Evolutionary conservation across 2,113 vertebrate genomes (phyloP).

Genomic region (Toxotes jaculatrix): DNA sequence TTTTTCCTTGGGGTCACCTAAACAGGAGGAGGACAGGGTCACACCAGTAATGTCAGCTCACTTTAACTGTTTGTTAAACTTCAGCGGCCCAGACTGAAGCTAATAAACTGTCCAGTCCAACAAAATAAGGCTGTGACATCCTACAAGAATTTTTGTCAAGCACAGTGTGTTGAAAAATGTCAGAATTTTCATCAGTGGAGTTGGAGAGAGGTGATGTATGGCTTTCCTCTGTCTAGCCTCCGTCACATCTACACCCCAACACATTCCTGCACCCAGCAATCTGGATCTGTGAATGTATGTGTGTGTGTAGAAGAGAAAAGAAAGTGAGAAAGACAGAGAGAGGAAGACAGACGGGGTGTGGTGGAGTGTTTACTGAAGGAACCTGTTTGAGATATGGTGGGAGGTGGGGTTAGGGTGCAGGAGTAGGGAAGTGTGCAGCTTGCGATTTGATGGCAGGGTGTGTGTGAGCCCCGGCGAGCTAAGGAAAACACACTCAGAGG

Average conservation of each 20-base stretch:
- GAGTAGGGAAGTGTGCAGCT: conserved; percentile 55
- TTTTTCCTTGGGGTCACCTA: conserved; percentile 99
- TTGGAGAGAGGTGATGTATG: conserved; percentile 80
- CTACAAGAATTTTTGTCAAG: conserved; percentile 2
- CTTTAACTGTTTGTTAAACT: conserved; percentile 30
- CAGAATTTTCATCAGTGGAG: conserved; percentile 86
- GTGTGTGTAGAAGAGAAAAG: conserved; percentile 8
- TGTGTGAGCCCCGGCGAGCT: conserved; percentile 67
- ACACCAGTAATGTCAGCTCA: conserved; percentile 31
- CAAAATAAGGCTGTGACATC: conserved; percentile 19
- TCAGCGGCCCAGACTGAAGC: conserved; percentile 33
- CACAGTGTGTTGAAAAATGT: conserved; percentile 70
- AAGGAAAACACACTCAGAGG: conserved; percentile 71
- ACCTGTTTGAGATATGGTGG: conserved; percentile 50
- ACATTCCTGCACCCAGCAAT: conserved; percentile 19
- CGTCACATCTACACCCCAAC: conserved; percentile 17
- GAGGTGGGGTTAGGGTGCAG: conserved; percentile 33
- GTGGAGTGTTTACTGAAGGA: conserved; percentile 47
- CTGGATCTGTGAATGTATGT: conserved; percentile 35
- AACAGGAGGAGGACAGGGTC: conserved; percentile 53
- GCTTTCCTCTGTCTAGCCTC: conserved; percentile 81
- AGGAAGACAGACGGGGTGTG: background rate
- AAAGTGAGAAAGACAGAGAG: background rate
- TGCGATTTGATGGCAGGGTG: conserved; percentile 70
- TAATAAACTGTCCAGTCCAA: conserved; percentile 20